Evolutionary conservation across 2,113 vertebrate species (phyloP), one percentile per base, ranked within the genome.

Genomic region (Pachypanchax playfairii): DNA sequence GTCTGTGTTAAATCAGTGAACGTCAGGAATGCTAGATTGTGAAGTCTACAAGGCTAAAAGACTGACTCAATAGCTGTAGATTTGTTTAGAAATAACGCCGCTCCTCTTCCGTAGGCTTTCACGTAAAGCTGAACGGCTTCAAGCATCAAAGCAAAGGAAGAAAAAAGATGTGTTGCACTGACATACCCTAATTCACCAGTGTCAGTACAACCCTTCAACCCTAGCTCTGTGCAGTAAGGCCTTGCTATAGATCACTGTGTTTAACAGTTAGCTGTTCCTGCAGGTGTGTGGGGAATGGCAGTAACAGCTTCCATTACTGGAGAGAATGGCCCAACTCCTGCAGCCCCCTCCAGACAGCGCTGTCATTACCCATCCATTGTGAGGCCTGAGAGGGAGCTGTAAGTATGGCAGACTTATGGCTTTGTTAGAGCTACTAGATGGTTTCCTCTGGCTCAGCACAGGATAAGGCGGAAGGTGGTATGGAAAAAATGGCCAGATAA

Each of bases 341-440:
- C 64, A 67, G 75, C 83, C 83, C 69, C 85, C 78, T 86, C 85
- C 82, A 90, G 88, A 89, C 84, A 90, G 84, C 54, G 52, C 83
- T 76, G 88, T 90, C 90, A 88, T 89, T 90, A 89, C 75, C 77
- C 80, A 90, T 90, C 88, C 86, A 91, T 92, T 88, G 74, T 85
- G 73, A 81, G 85, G 80, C 82, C 81, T 87, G 82, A 88, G 84
- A 86, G 73, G 82, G 64, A 84, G 84, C 85, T 80, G 80, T 90
- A 90, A 91, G 88, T 89, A 88, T 70, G 64, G 66, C 73, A 89
- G 91, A 91, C 89, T 90, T 91, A 89, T 80, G 77, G 87, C 87
- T 89, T 71, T 87, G 85, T 85, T 88, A 75, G 80, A 78, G 75
- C 44, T 65, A 64, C 71, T 62, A 64, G 74, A 86, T 85, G 84